Evolutionary conservation across 2,888 invertebrate species (phyloP), one percentile per base, ranked within the genome.

Genomic region (Norana najaformis): DNA sequence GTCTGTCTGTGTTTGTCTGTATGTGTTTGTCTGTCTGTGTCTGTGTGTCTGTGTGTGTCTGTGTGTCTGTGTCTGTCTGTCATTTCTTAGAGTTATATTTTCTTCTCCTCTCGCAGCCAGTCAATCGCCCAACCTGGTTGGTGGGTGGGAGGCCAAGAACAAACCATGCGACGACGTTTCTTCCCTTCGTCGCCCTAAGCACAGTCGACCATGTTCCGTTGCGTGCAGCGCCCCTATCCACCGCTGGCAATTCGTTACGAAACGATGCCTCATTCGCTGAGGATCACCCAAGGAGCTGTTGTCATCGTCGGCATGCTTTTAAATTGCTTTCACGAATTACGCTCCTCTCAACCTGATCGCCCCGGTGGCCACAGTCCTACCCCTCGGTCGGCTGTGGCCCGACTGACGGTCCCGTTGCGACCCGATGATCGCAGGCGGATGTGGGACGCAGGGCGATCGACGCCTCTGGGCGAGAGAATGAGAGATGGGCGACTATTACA

Each of bases 341-440:
- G n/a, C n/a, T 69, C 69, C 69, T 69, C 69, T 69, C 69, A 69
- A n/a, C 11, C 69, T 69, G 69, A 69, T 69, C n/a, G 69, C 69
- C 30, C 69, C n/a, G n/a, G 69, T 69, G 69, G 69, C 69, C 69
- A 69, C 69, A 69, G 69, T n/a, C 69, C 69, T 69, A n/a, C n/a
- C n/a, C 8, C 69, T 69, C 69, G 30, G 69, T 69, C 69, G 69
- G n/a, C 30, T n/a, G 69, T n/a, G 47, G 47, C 3, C 14, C 23
- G 47, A 23, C 47, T 47, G 47, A 23, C 47, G 5, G 20, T 11
- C 47, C 47, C 47, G 47, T 47, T 11, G 47, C 23, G 23, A 3
- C 47, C 23, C 41, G 41, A 41, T 18, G 41, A 23, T 23, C 23
- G 47, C 47, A 3, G 30, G 69, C 13, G 69, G 69, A n/a, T n/a